Base-by-base conservation (phyloP, 2,888 invertebrate genomes). In the Galeopsomyia nigrocyanea region DNA sequence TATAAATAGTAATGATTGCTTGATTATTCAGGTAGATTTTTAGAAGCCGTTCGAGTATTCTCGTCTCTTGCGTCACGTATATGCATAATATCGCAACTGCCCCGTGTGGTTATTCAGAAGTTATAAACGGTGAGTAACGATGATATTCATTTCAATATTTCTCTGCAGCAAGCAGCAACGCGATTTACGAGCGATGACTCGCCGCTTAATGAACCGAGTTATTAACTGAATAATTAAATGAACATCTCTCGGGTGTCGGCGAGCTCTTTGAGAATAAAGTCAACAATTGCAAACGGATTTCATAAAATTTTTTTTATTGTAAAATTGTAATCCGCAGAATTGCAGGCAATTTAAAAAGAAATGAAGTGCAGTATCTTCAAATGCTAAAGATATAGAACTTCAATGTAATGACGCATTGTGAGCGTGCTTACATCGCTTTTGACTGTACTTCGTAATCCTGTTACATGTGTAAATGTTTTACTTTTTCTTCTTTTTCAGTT, bases 1-100 rank as follows among this genome's bases (percentile, higher is more conserved):
- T 64, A 74, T 74, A 67, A 74, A 65, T 68, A 56, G 66, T 68
- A 63, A 22, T 51, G 46, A 51, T n/a, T 50, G 50, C 58, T 60
- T 71, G 63, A 71, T 71, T 72, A 75, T 72, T 72, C 63, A 65
- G 69, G 58, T 66, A 46, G 26, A 50, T 75, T 75, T 71, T 71
- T 62, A 50, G 68, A 75, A 62, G 58, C 68, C 51, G 39, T 26
- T 46, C 66, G 39, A 51, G 21, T 55, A 70, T 67, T 60, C 61
- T 21, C 39, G 51, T 63, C 51, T 68, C 53, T 74, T 74, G 67
- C 70, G 58, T 64, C 74, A 70, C 46, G 31, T n/a, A n/a, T n/a
- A n/a, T 53, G 69, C 62, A 73, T 73, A 66, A 73, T 73, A 70
- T 55, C 66, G 63, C 49, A 69, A 69, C 67, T 71, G 22, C 50